Base-by-base conservation (phyloP, 2,888 invertebrate species). In the Microctonus hyperodae region DNA sequence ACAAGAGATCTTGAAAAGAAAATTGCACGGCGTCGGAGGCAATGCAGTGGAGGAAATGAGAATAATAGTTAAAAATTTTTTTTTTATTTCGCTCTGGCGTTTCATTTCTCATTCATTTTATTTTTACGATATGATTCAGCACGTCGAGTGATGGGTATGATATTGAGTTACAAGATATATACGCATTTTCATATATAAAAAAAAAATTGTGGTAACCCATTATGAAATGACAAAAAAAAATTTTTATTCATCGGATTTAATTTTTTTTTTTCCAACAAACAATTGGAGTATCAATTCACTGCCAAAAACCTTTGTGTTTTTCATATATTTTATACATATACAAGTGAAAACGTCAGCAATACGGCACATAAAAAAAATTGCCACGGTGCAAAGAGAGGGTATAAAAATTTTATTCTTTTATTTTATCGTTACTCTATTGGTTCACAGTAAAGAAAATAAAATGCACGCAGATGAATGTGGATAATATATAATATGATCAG, bases 401-500 rank as follows among this genome's bases (percentile, higher is more conserved):
- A 28, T 59, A 28, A 51, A 35, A 35, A 35, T 51, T 37, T 50
- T 22, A 44, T 44, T 44, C 16, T 44, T 44, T 44, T 44, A 44
- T 16, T 44, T 44, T 44, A 44, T 44, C 44, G 44, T 6, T 44
- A 44, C 16, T 7, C 16, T 44, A 44, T 44, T 44, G 16, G 37
- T 40, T n/a, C 40, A n/a, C 20, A 16, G 40, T 11, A 40, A 25
- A 13, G 40, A 16, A n/a, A 40, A 40, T 37, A 40, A 40, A 40
- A 33, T 37, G 58, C 23, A 40, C 28, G 44, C 44, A 28, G 28
- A 20, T 55, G 31, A 33, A 55, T 55, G 20, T 33, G 16, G 55
- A 16, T 33, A 44, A 44, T 44, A 44, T 44, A 66, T 61, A 60
- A 68, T 28, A 22, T 59, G 60, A 69, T 67, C 61, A 44, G 60